Base-by-base conservation (phyloP, 2,888 invertebrate genomes). In the Ophion ellenae region DNA sequence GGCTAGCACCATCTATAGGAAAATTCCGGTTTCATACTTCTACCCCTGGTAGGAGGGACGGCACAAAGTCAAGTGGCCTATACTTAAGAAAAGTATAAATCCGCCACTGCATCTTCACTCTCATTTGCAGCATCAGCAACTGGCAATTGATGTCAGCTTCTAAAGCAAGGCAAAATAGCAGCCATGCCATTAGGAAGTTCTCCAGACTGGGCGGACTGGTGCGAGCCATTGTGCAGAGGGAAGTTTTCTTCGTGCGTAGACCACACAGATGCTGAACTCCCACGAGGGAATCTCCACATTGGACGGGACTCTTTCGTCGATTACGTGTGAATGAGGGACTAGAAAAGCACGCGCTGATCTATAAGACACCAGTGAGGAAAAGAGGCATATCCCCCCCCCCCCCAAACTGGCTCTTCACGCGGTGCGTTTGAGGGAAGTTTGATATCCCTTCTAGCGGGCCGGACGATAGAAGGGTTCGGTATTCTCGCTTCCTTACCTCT, bases 321-420 rank as follows among this genome's bases (percentile, higher is more conserved):
- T 84, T 80, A 84, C 76, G 80, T 80, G 84, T 71, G 84, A 84
- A 80, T 76, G 75, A 70, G 75, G 70, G 74, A 63, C 63, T 75
- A 10, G 75, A 75, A 64, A 75, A 80, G 70, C 63, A 74, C 40
- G 7, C 24, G 10, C 69, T 67, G 47, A 40, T 28, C 47, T 14
- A 36, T 47, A 6, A 20, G 57, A 36, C n/a, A 36, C 36, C 32
- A n/a, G 69, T 45, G 69, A 45, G 69, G 10, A 45, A 69, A 45
- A 69, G 69, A 36, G 11, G 45, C 40, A 69, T 45, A 45, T 45
- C 45, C 40, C 40, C 40, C 24, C 24, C 45, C 40, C 40, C 40
- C 24, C 24, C 73, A 14, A 10, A 20, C 36, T 32, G 71, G 66
- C 75, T 84, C 75, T 76, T 40, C 40, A 9, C 7, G 40, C 61